Conservation (phyloP, 2,888 invertebrate genomes). For the Drosophila leonis region DNA sequence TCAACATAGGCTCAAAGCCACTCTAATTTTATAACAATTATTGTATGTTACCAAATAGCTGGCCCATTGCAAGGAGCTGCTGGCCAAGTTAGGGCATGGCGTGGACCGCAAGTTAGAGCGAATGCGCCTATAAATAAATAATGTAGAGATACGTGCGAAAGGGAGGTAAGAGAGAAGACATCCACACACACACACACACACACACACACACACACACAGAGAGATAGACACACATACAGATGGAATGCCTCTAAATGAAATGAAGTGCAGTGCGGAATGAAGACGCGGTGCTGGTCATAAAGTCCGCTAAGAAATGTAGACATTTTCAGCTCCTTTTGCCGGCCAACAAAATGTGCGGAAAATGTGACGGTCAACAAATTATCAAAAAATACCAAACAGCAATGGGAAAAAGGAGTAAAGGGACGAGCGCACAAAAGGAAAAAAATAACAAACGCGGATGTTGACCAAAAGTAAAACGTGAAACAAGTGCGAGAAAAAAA, state of each 20-base stretch:
- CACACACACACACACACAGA: neutral
- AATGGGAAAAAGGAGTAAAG: slow-evolving; percentile 6
- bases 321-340: slow-evolving; percentile 40
- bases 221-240: neutral
- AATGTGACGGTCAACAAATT: slow-evolving; percentile 78
- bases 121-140: slow-evolving; percentile 66
- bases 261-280: slow-evolving; percentile 51
- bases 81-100: slow-evolving; percentile 24
- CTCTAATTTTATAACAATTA: neutral
- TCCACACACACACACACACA: neutral
- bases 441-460: slow-evolving; percentile 28
- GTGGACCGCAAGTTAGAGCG: slow-evolving; percentile 32
- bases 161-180: slow-evolving; percentile 1
- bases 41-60: neutral
- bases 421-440: slow-evolving; percentile 10
- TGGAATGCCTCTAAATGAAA: slow-evolving; percentile 38
- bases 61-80: neutral
- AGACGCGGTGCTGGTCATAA: slow-evolving; percentile 47
- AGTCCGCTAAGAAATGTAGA: slow-evolving; percentile 57
- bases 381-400: slow-evolving; percentile 50
- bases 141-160: slow-evolving; percentile 51
- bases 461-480: slow-evolving; percentile 25
- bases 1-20: neutral
- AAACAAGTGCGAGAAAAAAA: slow-evolving; percentile 39
- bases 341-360: slow-evolving; percentile 65